Evolutionary conservation across 2,113 vertebrate genomes (phyloP).

Genomic region (Piprites chloris): DNA sequence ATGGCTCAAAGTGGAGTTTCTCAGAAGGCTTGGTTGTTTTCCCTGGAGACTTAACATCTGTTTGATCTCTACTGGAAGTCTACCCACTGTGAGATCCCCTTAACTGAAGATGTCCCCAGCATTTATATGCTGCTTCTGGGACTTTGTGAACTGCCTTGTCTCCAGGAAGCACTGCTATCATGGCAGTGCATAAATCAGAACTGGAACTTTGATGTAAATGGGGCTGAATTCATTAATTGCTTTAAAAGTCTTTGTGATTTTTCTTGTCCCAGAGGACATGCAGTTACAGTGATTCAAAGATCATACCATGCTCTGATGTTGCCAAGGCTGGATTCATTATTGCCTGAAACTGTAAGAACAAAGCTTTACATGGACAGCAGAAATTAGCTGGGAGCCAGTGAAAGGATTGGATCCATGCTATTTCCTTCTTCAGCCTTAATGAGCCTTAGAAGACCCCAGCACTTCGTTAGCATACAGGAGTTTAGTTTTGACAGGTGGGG

Average conservation of each 20-base stretch:
- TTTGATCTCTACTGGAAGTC: slow-evolving; percentile 3
- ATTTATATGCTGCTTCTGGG: not conserved
- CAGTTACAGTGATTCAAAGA: slow-evolving; percentile 29
- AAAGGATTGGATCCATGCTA: not conserved
- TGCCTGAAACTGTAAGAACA: slow-evolving; percentile 8
- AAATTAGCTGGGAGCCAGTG: not conserved
- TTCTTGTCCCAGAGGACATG: slow-evolving; percentile 20
- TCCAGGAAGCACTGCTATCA: slow-evolving; percentile 22
- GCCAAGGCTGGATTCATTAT: not conserved
- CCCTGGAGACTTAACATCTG: not conserved
- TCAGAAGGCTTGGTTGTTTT: not conserved
- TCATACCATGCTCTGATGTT: not conserved
- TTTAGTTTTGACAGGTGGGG: not conserved
- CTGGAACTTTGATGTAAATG: slow-evolving; percentile 39
- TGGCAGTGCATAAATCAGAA: slow-evolving; percentile 35
- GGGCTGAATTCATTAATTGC: slow-evolving; percentile 24
- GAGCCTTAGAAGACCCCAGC: not conserved
- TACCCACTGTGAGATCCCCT: not conserved
- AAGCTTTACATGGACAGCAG: not conserved
- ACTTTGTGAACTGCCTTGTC: not conserved
- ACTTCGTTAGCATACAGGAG: not conserved
- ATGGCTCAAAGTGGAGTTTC: not conserved
- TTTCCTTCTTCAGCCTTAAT: not conserved
- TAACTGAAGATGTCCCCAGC: not conserved
- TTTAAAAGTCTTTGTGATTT: slow-evolving; percentile 40